Base-by-base conservation (phyloP, 2,888 invertebrate genomes). In the Scaptomyza polygonia region DNA sequence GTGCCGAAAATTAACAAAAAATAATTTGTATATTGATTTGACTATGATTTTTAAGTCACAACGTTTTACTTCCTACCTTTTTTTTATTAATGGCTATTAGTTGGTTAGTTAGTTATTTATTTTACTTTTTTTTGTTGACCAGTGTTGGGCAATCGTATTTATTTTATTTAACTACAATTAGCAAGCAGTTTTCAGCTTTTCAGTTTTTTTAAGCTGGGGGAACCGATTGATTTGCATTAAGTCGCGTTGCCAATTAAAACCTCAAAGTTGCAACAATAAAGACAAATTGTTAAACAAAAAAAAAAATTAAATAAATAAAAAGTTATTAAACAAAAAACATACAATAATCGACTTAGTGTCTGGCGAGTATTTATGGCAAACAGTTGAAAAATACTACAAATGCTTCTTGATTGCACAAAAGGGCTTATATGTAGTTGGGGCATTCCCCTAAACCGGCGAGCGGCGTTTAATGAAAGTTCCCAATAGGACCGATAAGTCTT, bases 161-260 rank as follows among this genome's bases (percentile, higher is more conserved):
- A 59, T 57, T 77, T 77, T 47, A 77, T 61, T 72, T 62, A 73
- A 48, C 40, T 61, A 72, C 66, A 73, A 73, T 73, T 72, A 77
- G 21, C 57, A 73, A 58, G 47, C 72, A 62, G 61, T 77, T 72
- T 72, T 59, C 53, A 76, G 51, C 12, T n/a, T n/a, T n/a, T n/a
- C n/a, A n/a, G 39, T 25, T 5, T 32, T 11, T 34, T 21, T 12
- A 29, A 64, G 58, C 62, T 53, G 62, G 67, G 56, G 52, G 72
- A 74, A 59, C 52, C 67, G 53, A 72, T 67, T 77, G 77, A 72
- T 67, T 77, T 74, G 73, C 73, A 77, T 72, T 54, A 40, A 57
- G 62, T 67, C 56, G 76, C 77, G 57, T 42, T 58, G 77, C 67
- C 73, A 73, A 77, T 73, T 77, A 73, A 73, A 72, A 53, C 49